Evolutionary conservation across 2,888 invertebrate genomes (phyloP), one percentile per base, ranked within the genome.

Genomic region (Acutogordius australiensis): DNA sequence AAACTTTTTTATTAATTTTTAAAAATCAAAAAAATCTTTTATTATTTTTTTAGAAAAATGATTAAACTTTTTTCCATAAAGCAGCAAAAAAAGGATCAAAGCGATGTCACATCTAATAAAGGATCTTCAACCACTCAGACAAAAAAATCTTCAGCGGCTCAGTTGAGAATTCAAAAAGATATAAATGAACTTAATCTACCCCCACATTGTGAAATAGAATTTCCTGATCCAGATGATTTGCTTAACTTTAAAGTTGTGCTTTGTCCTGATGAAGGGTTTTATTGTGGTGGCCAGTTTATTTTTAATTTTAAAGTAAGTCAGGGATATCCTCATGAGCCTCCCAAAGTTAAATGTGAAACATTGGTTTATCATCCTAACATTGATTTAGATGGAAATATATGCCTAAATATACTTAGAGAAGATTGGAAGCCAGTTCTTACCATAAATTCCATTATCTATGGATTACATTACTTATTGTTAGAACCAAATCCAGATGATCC

Each of bases 401-500:
- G 91, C 71, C 77, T 91, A 64, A 94, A 94, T 74, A 91, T 94
- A 70, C 77, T 91, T 67, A 78, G 74, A 69, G 90, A 91, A 78
- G 91, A 94, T 75, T 94, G 91, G 91, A 94, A 94, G 74, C 91
- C 91, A 62, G 91, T 91, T 63, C 78, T 94, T 66, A 91, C 90
- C 62, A 85, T 94, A 67, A 91, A 87, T 73, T 87, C 90, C 64
- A 85, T 94, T 73, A 85, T 94, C 61, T 91, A 91, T 74, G 91
- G 91, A 65, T 77, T 94, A 68, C 90, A 90, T 72, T 91, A 88
- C 78, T 79, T 91, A 23, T 62, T 65, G 21, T 64, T 86, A 86
- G 94, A 94, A 75, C 94, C 91, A 58, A 94, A 94, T 74, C 88
- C 91, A 1, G 91, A 94, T 74, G 94, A 94, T 76, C 94, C 91